Percentiles rank a stretch among this genome's conserved stretches.
Evolutionary conservation across 1,140 invertebrate species (phyloP).

Genomic region (Lasioglossum albipes): DNA sequence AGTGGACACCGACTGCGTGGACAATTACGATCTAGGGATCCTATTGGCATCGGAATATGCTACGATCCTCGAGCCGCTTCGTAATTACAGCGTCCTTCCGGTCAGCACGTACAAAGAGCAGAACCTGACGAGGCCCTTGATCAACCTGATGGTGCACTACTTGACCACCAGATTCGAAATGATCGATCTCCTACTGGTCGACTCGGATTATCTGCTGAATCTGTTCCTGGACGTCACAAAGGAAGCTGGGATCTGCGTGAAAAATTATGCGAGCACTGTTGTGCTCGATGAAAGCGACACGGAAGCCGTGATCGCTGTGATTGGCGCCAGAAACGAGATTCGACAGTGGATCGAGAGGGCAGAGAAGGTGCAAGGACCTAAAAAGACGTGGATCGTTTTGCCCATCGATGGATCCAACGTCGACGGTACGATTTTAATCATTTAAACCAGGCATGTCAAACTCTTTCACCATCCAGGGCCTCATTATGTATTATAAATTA

Average conservation of each 20-base stretch:
- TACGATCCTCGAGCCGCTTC: constrained; percentile 65
- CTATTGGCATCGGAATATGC: constrained; percentile 65
- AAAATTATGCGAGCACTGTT: constrained; percentile 54
- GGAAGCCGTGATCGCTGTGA: constrained; percentile 64
- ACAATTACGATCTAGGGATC: constrained; percentile 71
- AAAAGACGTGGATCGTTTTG: constrained; percentile 71
- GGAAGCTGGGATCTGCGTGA: constrained; percentile 71
- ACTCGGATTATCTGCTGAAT: constrained; percentile 44
- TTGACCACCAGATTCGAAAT: constrained; percentile 64
- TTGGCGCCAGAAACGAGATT: constrained; percentile 65
- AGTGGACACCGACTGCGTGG: constrained; percentile 68
- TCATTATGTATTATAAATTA: too few relatives aligned
- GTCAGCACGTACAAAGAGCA: constrained; percentile 66
- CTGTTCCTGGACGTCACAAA: constrained; percentile 62
- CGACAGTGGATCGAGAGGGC: constrained; percentile 66
- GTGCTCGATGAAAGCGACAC: constrained; percentile 46
- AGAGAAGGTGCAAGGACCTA: constrained; percentile 33
- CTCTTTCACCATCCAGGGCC: too few relatives aligned
- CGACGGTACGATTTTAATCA: constrained; percentile 60
- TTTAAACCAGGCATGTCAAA: too few relatives aligned
- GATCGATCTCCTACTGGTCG: constrained; percentile 70
- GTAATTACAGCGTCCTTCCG: constrained; percentile 66
- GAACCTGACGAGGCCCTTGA: constrained; percentile 66
- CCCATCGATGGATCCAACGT: constrained; percentile 68
- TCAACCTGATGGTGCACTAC: constrained; percentile 69